These are phyloP conservation scores for Aleiodes leptofemur DNA, from an alignment of 2,888 invertebrate species.

Conservation along the genomic window DNA sequence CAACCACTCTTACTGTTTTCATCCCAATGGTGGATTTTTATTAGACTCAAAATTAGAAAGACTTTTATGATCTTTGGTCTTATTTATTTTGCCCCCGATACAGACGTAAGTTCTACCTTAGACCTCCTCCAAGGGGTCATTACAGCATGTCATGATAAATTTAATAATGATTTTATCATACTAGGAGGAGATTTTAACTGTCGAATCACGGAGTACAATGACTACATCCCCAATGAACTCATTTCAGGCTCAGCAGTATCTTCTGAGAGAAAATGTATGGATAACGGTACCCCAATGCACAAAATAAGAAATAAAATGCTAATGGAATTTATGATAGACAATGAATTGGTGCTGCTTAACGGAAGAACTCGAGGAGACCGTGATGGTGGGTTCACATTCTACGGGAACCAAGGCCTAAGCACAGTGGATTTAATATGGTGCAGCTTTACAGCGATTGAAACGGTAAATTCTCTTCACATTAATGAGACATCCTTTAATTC, in stretches of 20 bases:
- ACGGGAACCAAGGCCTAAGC: not conserved
- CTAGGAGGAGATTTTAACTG: not conserved
- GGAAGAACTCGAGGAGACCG: not conserved
- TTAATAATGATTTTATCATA: not conserved
- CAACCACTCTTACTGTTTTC: not conserved
- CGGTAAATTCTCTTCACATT: not conserved
- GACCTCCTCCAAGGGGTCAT: not conserved
- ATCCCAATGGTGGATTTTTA: constrained; percentile 5
- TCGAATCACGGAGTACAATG: not conserved
- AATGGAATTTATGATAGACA: not conserved
- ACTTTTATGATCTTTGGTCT: not conserved
- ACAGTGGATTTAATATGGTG: not conserved
- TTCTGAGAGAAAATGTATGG: not conserved
- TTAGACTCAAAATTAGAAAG: not conserved
- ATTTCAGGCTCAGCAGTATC: not conserved
- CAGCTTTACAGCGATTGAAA: not conserved
- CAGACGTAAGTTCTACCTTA: not conserved
- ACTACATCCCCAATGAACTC: too few relatives aligned
- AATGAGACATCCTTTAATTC: not conserved
- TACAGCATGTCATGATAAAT: not conserved
- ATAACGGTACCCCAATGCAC: not conserved
- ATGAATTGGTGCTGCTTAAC: not conserved
- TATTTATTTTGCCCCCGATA: not conserved
- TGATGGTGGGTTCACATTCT: not conserved
- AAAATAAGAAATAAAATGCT: not conserved